Evolutionary conservation across 2,113 vertebrate species (phyloP), one percentile per base, ranked within the genome.

Genomic region (Chrysochloris asiatica): DNA sequence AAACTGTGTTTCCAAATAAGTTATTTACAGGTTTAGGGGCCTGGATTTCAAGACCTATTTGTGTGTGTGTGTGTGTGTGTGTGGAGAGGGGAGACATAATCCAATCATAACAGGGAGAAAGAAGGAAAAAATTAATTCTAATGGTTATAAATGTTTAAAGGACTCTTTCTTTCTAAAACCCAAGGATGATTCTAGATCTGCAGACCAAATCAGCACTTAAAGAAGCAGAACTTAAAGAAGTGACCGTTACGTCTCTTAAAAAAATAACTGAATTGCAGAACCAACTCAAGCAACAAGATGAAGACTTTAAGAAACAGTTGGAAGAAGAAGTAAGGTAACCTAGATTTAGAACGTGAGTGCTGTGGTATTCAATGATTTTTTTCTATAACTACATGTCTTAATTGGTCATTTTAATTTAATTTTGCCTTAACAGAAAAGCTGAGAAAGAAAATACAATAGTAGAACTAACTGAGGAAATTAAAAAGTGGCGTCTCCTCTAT

Each of bases 401-500:
- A 76, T 43, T 33, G n/a, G 54, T 72, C 16, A 54, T 69, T 90
- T 86, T 67, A 71, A 71, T 83, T 92, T 83, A n/a, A 85, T 75
- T 97, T 67, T 50, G 36, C 50, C n/a, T 73, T 89, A 56, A 73
- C 94, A 98, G 98, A 79, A 92, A 95, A 97, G 79, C 69, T 2
- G 1, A 86, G 52, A 95, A 96, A 16, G 98, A 99, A 94, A 95
- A 93, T 0, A 91, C 96, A 47, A 76, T 71, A 7, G 86, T 88
- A n/a, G 90, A 95, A 36, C 96, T 98, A 72, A 92, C 88, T 69
- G 89, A 96, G 75, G 97, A 98, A 92, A 90, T 95, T 24, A 91
- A 97, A 83, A 98, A 95, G 56, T 99, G 99, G 99, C 98, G 92
- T 95, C 96, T 95, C 21, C 97, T 98, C 4, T 99, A 99, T 82